Percentiles rank a stretch among this genome's conserved stretches.
phyloP scores from a whole-genome alignment of 2,888 invertebrate species.

The Acronicta aceris region DNA sequence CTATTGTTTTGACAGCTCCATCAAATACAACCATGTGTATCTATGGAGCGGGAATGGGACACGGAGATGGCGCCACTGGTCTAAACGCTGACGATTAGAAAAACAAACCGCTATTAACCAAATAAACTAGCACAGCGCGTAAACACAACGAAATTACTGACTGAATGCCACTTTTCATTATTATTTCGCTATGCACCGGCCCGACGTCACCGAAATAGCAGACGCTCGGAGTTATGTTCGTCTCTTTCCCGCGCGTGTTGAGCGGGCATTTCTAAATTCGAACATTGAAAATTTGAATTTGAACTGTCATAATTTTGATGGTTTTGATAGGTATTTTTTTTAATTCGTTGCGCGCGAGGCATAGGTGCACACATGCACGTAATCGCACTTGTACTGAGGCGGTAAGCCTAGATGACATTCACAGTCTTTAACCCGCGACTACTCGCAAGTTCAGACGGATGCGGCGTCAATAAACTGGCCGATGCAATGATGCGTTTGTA shows the following conservation, averaged over 20 bases:
- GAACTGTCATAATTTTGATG: constrained; percentile 67
- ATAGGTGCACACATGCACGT: constrained; percentile 78
- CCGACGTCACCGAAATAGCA: constrained; percentile 84
- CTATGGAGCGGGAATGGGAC: constrained; percentile 60
- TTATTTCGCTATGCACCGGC: constrained; percentile 87
- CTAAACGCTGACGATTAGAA: constrained; percentile 59
- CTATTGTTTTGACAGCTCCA: constrained; percentile 84
- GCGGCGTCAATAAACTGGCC: constrained; percentile 82
- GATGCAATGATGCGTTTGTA: constrained; percentile 67
- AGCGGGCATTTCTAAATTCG: constrained; percentile 78
- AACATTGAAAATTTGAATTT: constrained; percentile 73
- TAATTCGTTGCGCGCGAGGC: constrained; percentile 60
- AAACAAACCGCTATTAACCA: constrained; percentile 74
- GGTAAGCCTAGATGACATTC: constrained; percentile 88
- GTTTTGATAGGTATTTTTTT: constrained; percentile 55
- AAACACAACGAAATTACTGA: constrained; percentile 89
- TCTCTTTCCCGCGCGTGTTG: constrained; percentile 79
- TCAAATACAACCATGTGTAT: constrained; percentile 72
- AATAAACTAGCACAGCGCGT: constrained; percentile 88
- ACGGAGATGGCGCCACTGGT: constrained; percentile 78
- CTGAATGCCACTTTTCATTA: constrained; percentile 89
- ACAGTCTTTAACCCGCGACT: constrained; percentile 72
- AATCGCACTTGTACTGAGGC: constrained; percentile 83
- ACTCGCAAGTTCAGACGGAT: constrained; percentile 83
- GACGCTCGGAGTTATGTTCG: constrained; percentile 71